phyloP scores from a whole-genome alignment of 2,888 invertebrate genomes.

The Ophioninae sp. region DNA sequence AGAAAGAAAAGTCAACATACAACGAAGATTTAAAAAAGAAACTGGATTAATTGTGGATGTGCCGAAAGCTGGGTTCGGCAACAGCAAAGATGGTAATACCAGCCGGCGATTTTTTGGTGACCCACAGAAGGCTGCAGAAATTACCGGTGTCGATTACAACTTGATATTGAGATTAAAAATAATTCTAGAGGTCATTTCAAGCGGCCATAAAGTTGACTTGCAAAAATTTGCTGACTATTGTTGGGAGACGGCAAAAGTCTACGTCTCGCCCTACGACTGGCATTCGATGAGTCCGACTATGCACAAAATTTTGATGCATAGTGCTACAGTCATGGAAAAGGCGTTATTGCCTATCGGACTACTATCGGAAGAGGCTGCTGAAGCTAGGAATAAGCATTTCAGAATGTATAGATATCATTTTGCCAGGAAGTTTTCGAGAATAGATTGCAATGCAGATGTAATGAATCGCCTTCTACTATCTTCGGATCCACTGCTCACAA shows the following conservation, averaged over 20 bases:
- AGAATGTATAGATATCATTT: background rate
- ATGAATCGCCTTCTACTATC: too few relatives aligned
- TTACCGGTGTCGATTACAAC: conserved; percentile 28
- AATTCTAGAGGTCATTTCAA: conserved; percentile 33
- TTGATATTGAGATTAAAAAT: conserved; percentile 13
- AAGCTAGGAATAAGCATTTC: background rate
- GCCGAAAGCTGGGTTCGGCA: conserved; percentile 34
- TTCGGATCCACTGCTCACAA: too few relatives aligned
- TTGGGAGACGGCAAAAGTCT: conserved; percentile 20
- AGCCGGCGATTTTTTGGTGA: conserved; percentile 35
- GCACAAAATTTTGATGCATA: conserved; percentile 4
- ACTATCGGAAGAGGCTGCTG: background rate
- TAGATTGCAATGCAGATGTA: too few relatives aligned
- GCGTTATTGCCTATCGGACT: background rate
- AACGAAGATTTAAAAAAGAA: background rate
- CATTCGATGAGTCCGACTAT: background rate
- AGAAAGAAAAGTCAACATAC: background rate
- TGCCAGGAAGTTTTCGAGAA: background rate
- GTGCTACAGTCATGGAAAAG: too few relatives aligned
- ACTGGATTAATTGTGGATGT: conserved; percentile 23
- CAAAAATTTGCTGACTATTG: conserved; percentile 13
- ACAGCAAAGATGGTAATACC: conserved; percentile 38
- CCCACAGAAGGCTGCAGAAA: background rate
- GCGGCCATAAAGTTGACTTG: conserved; percentile 20
- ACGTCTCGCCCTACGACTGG: background rate